Percentiles rank a stretch among this genome's conserved stretches.
Evolutionary conservation across 30 jellyfish, hydroid and myxozoan genomes (phyloP).

Genomic region (Pelagia noctiluca): DNA sequence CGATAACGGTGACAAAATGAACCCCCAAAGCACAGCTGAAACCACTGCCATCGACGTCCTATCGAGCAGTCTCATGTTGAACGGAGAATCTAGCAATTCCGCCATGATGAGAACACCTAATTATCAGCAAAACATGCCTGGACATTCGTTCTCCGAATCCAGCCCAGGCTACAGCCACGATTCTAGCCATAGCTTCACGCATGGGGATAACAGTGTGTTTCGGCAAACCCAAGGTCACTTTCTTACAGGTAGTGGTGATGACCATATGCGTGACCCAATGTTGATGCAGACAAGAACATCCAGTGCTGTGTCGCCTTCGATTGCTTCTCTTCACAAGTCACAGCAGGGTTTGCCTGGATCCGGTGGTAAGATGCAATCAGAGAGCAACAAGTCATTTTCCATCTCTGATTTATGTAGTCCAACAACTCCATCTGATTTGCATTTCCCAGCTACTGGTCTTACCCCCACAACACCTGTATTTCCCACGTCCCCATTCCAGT

Average conservation of each 20-base stretch:
- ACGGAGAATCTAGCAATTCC: not conserved
- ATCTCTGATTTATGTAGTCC: conserved; percentile 34
- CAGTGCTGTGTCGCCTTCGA: conserved; percentile 6
- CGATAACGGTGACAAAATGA: conserved; percentile 8
- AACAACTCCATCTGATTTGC: conserved; percentile 35
- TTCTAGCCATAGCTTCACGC: not conserved
- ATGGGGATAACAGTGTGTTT: not conserved
- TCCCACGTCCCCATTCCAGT: conserved; percentile 73
- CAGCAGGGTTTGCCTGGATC: conserved; percentile 6
- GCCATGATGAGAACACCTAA: not conserved
- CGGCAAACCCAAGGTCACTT: not conserved
- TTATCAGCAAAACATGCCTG: not conserved
- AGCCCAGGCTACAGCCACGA: conserved; percentile 13
- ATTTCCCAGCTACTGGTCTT: conserved; percentile 62
- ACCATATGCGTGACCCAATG: conserved; percentile 3
- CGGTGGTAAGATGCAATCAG: conserved; percentile 9
- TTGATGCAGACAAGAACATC: conserved; percentile 3
- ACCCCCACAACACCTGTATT: conserved; percentile 85
- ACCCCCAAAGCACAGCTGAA: conserved; percentile 21
- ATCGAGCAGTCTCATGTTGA: conserved; percentile 10
- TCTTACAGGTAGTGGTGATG: not conserved
- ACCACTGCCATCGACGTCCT: conserved; percentile 26
- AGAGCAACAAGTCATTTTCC: conserved; percentile 46
- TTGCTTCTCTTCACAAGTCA: conserved; percentile 13
- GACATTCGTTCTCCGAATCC: not conserved